Evolutionary conservation across 2,888 invertebrate genomes (phyloP).

Genomic region (Acleris sparsana): DNA sequence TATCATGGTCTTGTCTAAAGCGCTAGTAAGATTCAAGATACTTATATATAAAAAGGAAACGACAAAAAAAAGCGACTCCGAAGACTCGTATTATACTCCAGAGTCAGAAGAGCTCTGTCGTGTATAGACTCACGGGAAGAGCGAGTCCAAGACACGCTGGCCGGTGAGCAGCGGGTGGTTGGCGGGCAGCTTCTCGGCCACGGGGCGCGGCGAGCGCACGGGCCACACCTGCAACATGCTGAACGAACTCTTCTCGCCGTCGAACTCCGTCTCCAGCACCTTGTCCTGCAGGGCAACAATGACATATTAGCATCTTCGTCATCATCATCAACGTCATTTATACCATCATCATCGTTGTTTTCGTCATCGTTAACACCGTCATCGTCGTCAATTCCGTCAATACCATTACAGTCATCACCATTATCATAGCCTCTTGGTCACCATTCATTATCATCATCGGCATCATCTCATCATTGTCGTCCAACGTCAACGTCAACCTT

Average conservation of each 20-base stretch:
- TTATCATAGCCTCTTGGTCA: too few species aligned
- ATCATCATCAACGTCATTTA: background rate
- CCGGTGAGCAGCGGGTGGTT: constrained; percentile 99
- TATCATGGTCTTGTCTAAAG: too few species aligned
- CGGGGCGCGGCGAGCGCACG: constrained; percentile 98
- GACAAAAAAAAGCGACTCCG: too few species aligned
- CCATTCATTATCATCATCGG: too few species aligned
- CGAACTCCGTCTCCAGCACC: constrained; percentile 99
- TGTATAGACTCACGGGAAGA: constrained; percentile 93
- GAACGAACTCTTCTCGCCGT: constrained; percentile 95
- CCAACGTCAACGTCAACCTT: too few species aligned
- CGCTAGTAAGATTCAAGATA: too few species aligned
- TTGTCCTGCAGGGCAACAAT: constrained; percentile 86
- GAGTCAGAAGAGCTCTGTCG: background rate
- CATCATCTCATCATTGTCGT: too few species aligned
- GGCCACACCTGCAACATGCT: constrained; percentile 99
- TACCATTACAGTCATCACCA: too few species aligned
- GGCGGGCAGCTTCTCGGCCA: constrained; percentile 98
- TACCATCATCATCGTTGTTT: too few species aligned
- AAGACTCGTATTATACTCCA: background rate
- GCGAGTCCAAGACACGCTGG: constrained; percentile 98
- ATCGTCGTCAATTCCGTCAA: too few species aligned
- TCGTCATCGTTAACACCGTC: too few species aligned
- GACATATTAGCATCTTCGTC: background rate
- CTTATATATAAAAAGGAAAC: too few species aligned